Percentiles rank a stretch among this genome's conserved stretches.
These are phyloP conservation scores for Enteromius radiatus DNA, from an alignment of 2,797 vertebrate genomes.

Conservation along the genomic window DNA sequence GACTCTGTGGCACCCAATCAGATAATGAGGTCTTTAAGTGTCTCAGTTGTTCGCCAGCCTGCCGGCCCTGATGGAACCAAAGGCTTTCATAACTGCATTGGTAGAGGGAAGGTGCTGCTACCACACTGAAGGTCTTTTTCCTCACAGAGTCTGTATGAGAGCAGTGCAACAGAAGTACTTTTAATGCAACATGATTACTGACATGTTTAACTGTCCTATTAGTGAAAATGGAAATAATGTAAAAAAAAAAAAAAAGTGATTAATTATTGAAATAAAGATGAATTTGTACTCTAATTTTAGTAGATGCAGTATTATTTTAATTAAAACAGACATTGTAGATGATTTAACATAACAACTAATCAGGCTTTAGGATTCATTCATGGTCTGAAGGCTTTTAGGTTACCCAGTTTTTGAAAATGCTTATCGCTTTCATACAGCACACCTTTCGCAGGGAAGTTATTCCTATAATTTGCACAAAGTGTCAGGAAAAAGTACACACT, in stretches of 20 bases:
- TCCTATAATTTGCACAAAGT: background rate
- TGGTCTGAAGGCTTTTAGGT: background rate
- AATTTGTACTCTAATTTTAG: slow-evolving; percentile 23
- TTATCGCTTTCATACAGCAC: background rate
- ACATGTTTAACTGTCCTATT: background rate
- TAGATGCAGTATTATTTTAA: background rate
- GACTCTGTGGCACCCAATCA: background rate
- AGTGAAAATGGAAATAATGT: background rate
- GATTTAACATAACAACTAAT: background rate
- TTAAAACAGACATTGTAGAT: too few relatives aligned
- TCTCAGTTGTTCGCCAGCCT: slow-evolving; percentile 66
- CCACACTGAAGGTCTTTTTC: slow-evolving; percentile 45
- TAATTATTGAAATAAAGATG: slow-evolving; percentile 45
- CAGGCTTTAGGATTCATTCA: background rate
- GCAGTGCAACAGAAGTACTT: slow-evolving; percentile 17
- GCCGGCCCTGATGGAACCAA: slow-evolving; percentile 67
- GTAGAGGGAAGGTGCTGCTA: slow-evolving; percentile 63
- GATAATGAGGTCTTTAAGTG: background rate
- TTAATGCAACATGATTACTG: slow-evolving; percentile 37
- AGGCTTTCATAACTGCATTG: slow-evolving; percentile 70
- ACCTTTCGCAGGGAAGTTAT: background rate
- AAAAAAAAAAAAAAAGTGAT: background rate
- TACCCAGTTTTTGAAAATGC: background rate
- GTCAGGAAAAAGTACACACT: background rate
- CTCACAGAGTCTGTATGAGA: background rate